Percentiles rank a stretch among this genome's conserved stretches.
Conservation (phyloP, 30 jellyfish, hydroid and myxozoan genomes). For the Pseudorhiza aurosa region DNA sequence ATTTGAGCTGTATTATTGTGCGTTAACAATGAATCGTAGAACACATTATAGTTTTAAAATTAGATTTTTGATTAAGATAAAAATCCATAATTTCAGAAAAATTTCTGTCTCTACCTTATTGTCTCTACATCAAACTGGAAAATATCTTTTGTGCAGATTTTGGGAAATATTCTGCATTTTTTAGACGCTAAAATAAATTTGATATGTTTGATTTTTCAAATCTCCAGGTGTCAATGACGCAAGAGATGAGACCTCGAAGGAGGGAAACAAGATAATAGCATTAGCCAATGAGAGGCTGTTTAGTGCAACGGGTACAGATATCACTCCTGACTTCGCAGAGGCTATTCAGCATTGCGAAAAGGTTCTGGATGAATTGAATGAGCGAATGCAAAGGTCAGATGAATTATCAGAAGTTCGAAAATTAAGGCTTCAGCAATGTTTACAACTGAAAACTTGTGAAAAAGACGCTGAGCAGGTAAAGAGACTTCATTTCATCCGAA, state of each 20-base stretch:
- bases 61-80: too few relatives aligned
- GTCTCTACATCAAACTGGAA: too few relatives aligned
- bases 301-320: constrained; percentile 78
- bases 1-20: too few relatives aligned
- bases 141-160: neutral
- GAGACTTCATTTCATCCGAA: too few relatives aligned
- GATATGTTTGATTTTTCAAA: neutral
- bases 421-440: constrained; percentile 64
- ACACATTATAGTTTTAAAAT: too few relatives aligned
- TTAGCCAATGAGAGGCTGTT: constrained; percentile 50
- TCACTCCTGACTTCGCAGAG: constrained; percentile 57
- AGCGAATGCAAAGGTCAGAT: constrained; percentile 74
- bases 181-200: neutral
- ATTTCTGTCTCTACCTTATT: too few relatives aligned
- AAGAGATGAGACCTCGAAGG: constrained; percentile 40
- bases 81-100: too few relatives aligned
- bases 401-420: constrained; percentile 70
- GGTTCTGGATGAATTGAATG: constrained; percentile 58
- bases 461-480: constrained; percentile 84
- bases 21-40: too few relatives aligned
- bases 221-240: constrained; percentile 46
- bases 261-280: constrained; percentile 40
- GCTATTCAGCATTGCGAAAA: constrained; percentile 52
- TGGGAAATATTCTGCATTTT: neutral
- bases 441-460: constrained; percentile 76